These are phyloP conservation scores for Aethes cnicana DNA, from an alignment of 2,888 invertebrate species.

Conservation along the genomic window DNA sequence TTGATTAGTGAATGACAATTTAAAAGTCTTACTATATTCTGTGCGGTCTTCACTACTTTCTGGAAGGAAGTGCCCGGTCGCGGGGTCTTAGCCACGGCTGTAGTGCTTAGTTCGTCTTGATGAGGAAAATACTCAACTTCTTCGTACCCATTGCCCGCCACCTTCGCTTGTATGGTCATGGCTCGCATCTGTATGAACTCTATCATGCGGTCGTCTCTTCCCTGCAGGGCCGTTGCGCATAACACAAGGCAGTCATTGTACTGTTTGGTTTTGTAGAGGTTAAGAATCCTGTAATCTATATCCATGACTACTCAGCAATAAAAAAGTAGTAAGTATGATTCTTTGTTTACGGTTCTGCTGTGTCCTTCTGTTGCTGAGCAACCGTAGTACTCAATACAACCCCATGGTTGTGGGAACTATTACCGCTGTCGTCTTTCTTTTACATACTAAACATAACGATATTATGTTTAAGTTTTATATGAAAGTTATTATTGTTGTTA, in stretches of 20 bases:
- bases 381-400: slow-evolving; percentile 17
- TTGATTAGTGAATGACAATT: no score
- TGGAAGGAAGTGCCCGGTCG: slow-evolving; percentile 95
- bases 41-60: slow-evolving; percentile 80
- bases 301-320: slow-evolving; percentile 46
- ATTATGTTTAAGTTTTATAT: no score
- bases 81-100: slow-evolving; percentile 91
- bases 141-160: slow-evolving; percentile 88
- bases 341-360: slow-evolving; percentile 4
- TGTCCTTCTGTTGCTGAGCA: slow-evolving; percentile 23
- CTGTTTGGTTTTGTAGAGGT: slow-evolving; percentile 86
- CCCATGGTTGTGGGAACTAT: background rate
- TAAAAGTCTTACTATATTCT: slow-evolving; percentile 45
- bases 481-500: no score
- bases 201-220: slow-evolving; percentile 95
- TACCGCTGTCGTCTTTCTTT: background rate
- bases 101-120: slow-evolving; percentile 63
- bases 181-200: slow-evolving; percentile 92
- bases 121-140: slow-evolving; percentile 85
- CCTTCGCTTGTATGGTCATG: slow-evolving; percentile 89
- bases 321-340: background rate
- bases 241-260: slow-evolving; percentile 93
- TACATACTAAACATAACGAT: background rate
- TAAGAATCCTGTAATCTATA: slow-evolving; percentile 66
- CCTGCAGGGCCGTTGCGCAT: slow-evolving; percentile 90